These are phyloP conservation scores for Eupsilia transversa DNA, from an alignment of 2,888 invertebrate genomes.

Conservation along the genomic window DNA sequence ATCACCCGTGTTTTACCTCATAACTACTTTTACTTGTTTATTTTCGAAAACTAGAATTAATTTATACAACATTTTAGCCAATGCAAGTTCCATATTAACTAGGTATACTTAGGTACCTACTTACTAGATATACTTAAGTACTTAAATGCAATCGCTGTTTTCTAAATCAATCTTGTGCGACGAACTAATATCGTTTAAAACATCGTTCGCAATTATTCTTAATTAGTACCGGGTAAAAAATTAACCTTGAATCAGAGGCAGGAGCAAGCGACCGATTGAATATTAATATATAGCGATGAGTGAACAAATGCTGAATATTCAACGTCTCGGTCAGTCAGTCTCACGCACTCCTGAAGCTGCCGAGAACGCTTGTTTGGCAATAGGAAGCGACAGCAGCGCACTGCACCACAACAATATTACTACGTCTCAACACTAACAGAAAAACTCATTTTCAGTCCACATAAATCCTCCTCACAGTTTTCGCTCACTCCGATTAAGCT, in stretches of 20 bases:
- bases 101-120: slow-evolving; percentile 12
- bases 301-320: slow-evolving; percentile 85
- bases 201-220: slow-evolving; percentile 75
- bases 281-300: slow-evolving; percentile 82
- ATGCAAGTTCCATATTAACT: slow-evolving; percentile 7
- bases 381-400: slow-evolving; percentile 52
- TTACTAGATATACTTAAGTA: slow-evolving; percentile 2
- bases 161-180: slow-evolving; percentile 61
- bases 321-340: slow-evolving; percentile 84
- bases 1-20: slow-evolving; percentile 14
- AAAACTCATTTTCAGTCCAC: slow-evolving; percentile 17
- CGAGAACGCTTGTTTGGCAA: slow-evolving; percentile 61
- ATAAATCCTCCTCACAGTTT: slow-evolving; percentile 15
- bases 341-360: slow-evolving; percentile 74
- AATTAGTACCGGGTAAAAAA: slow-evolving; percentile 80
- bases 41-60: neutral
- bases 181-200: slow-evolving; percentile 64
- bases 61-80: neutral
- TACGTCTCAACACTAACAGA: neutral
- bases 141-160: slow-evolving; percentile 39
- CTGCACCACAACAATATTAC: slow-evolving; percentile 16
- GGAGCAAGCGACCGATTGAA: slow-evolving; percentile 85
- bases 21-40: slow-evolving; percentile 5
- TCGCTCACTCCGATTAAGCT: slow-evolving; percentile 21
- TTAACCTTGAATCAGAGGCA: slow-evolving; percentile 84